Percentiles rank a stretch among this genome's conserved stretches.
Conservation (phyloP, 2,797 vertebrate genomes). For the Chelon labrosus region DNA sequence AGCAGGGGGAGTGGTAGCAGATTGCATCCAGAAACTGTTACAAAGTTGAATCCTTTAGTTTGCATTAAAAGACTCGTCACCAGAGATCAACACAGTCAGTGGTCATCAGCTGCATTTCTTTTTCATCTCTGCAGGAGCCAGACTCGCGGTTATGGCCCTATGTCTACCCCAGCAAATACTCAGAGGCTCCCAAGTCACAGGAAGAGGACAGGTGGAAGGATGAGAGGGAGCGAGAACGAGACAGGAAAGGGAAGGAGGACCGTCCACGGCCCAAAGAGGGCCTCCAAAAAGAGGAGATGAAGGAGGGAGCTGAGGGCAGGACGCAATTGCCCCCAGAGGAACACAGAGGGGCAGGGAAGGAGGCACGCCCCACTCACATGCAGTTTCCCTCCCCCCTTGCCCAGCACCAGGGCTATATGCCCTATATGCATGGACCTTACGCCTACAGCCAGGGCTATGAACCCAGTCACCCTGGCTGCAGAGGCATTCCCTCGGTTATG, state of each 20-base stretch:
- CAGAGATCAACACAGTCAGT: background rate
- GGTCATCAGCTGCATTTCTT: constrained; percentile 27
- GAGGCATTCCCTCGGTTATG: constrained; percentile 95
- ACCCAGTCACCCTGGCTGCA: constrained; percentile 92
- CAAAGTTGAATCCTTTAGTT: background rate
- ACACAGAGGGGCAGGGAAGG: constrained; percentile 89
- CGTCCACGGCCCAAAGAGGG: constrained; percentile 86
- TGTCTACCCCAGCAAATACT: constrained; percentile 94
- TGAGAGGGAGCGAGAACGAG: constrained; percentile 83
- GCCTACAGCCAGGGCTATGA: constrained; percentile 95
- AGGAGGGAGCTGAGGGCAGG: constrained; percentile 87
- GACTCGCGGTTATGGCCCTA: constrained; percentile 96
- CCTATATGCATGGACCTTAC: constrained; percentile 95
- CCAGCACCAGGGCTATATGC: constrained; percentile 96
- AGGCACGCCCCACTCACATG: constrained; percentile 88
- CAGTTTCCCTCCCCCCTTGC: constrained; percentile 92
- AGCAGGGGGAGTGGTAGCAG: background rate
- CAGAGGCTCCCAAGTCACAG: constrained; percentile 86
- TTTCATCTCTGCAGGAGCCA: constrained; percentile 78
- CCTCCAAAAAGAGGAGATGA: constrained; percentile 85
- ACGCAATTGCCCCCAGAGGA: constrained; percentile 89
- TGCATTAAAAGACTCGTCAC: background rate
- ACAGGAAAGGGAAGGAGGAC: constrained; percentile 90
- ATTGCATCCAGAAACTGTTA: background rate
- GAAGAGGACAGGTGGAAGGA: constrained; percentile 92